Percentiles rank a stretch among this genome's conserved stretches.
These are phyloP conservation scores for Leptarthrus brevirostris DNA, from an alignment of 2,888 invertebrate species.

Conservation along the genomic window DNA sequence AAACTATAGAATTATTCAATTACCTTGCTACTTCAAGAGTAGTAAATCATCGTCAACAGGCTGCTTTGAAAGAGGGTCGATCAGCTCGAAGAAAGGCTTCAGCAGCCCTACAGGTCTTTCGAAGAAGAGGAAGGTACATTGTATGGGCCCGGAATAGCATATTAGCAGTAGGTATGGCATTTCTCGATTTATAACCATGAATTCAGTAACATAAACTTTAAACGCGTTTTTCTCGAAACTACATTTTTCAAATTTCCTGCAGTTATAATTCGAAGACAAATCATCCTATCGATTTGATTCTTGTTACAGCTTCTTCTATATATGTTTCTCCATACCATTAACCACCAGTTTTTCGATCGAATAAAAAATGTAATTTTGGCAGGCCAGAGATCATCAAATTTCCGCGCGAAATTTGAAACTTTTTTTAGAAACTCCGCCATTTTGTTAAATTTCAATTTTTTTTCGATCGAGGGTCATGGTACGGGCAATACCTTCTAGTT, in stretches of 20 bases:
- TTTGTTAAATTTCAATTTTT: slow-evolving; percentile 2
- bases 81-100: slow-evolving; percentile 24
- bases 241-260: slow-evolving; percentile 1
- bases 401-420: neutral
- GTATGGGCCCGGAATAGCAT: slow-evolving; percentile 18
- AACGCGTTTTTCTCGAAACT: slow-evolving; percentile 17
- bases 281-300: slow-evolving; percentile 11
- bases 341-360: slow-evolving; percentile 11
- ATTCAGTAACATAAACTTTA: neutral
- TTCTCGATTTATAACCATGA: slow-evolving; percentile 12
- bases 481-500: slow-evolving; percentile 6
- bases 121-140: slow-evolving; percentile 14
- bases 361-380: neutral
- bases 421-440: slow-evolving; percentile 1
- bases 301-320: neutral
- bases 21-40: neutral
- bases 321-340: neutral
- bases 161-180: slow-evolving; percentile 17
- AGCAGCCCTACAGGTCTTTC: slow-evolving; percentile 7
- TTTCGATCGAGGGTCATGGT: neutral
- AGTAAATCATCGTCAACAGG: slow-evolving; percentile 11
- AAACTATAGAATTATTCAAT: slow-evolving; percentile 31
- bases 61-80: too few relatives aligned
- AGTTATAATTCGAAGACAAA: slow-evolving; percentile 3
- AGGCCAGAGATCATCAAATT: neutral